These are phyloP conservation scores for Phymanthus crucifer DNA, from an alignment of 92 coral and sea anemone species.

Conservation along the genomic window DNA sequence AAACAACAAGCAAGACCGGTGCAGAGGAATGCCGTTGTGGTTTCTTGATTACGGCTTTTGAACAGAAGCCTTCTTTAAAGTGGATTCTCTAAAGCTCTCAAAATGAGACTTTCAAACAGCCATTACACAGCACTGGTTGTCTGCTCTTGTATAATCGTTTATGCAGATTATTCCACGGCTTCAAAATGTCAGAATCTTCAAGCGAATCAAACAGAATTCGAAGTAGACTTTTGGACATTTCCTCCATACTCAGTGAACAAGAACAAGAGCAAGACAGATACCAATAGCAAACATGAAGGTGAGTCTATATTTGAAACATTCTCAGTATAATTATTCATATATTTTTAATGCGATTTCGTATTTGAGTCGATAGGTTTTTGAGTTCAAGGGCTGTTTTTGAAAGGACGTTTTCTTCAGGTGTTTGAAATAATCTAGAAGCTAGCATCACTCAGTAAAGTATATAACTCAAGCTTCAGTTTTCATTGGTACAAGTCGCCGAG, in stretches of 20 bases:
- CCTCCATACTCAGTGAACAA: constrained; percentile 10
- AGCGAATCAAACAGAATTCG: constrained; percentile 17
- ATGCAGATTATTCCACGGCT: neutral
- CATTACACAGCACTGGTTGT: neutral
- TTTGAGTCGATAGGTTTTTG: neutral
- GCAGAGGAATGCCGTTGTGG: neutral
- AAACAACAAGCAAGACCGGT: too few species aligned
- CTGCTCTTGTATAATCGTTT: neutral
- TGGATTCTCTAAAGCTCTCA: neutral
- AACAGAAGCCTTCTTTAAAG: neutral
- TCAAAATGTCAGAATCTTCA: constrained; percentile 10
- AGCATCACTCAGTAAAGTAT: too few species aligned
- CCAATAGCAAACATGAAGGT: neutral
- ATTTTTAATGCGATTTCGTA: neutral
- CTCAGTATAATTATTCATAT: neutral
- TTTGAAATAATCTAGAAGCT: too few species aligned
- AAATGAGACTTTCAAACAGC: neutral
- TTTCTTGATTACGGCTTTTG: neutral
- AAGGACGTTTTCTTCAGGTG: too few species aligned
- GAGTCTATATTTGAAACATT: neutral
- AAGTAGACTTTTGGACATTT: constrained; percentile 26
- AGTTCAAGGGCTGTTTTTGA: too few species aligned
- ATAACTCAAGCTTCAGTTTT: too few species aligned
- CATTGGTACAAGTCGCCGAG: too few species aligned
- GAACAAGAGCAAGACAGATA: neutral